Evolutionary conservation across 2,888 invertebrate species (phyloP).

Genomic region (Branchipolynoe longqiensis): DNA sequence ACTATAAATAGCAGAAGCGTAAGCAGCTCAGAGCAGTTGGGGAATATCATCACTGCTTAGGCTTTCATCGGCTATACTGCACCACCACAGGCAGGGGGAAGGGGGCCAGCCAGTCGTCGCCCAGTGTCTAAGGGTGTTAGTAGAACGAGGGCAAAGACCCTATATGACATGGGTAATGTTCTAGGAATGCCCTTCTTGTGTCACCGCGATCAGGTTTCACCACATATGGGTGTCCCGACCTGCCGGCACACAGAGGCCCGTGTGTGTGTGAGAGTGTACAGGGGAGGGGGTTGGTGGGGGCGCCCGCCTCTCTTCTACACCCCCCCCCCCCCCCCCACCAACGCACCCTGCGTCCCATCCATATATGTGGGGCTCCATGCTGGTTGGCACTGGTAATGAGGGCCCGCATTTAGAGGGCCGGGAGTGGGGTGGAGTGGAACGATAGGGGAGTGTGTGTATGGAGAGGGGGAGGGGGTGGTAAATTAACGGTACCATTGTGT

Average conservation of each 20-base stretch:
- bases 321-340: not conserved
- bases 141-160: conserved; percentile 16
- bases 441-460: conserved; percentile 43
- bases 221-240: not conserved
- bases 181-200: conserved; percentile 32
- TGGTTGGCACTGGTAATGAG: conserved; percentile 40
- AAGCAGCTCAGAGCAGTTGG: no score
- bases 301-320: no score
- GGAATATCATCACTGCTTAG: no score
- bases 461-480: not conserved
- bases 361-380: not conserved
- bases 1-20: no score
- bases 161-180: conserved; percentile 37
- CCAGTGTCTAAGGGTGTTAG: conserved; percentile 37
- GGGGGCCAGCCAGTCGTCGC: no score
- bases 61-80: no score
- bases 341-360: no score
- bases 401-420: conserved; percentile 38
- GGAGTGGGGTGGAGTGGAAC: no score
- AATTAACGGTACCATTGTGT: conserved; percentile 51
- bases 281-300: no score
- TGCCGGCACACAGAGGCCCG: no score
- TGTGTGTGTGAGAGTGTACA: no score
- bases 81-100: no score
- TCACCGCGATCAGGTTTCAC: not conserved